These are phyloP conservation scores for Conomelus anceps DNA, from an alignment of 2,888 invertebrate species.

Conservation along the genomic window DNA sequence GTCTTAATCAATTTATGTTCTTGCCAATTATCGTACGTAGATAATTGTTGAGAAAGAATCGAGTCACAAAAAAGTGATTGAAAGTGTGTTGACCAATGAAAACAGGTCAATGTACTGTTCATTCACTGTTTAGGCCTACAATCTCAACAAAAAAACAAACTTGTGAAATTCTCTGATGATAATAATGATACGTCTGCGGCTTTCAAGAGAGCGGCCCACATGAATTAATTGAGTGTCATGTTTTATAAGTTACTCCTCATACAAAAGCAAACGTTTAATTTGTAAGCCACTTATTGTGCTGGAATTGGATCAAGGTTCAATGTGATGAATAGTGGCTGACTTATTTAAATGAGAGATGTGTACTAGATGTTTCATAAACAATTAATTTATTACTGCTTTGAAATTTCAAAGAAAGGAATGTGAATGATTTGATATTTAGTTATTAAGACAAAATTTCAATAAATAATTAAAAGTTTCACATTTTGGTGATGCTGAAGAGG, in stretches of 20 bases:
- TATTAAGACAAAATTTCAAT: no score
- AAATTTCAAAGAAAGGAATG: no score
- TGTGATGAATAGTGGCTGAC: not conserved
- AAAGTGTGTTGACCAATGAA: not conserved
- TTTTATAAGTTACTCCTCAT: not conserved
- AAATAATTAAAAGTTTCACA: no score
- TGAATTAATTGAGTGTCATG: not conserved
- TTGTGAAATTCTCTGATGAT: not conserved
- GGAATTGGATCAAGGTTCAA: not conserved
- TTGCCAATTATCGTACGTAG: not conserved
- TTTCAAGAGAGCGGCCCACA: not conserved
- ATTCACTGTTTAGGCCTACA: not conserved
- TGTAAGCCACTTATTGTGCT: not conserved
- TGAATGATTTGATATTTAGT: no score
- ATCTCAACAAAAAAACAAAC: not conserved
- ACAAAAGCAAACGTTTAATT: not conserved
- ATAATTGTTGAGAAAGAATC: not conserved
- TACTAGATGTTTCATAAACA: not conserved
- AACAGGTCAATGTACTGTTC: not conserved
- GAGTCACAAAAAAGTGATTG: not conserved
- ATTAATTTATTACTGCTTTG: not conserved
- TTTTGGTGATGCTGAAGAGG: no score
- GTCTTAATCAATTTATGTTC: not conserved
- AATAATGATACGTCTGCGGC: not conserved
- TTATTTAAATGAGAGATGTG: not conserved